Evolutionary conservation across 2,888 invertebrate genomes (phyloP), one percentile per base, ranked within the genome.

Genomic region (Drosophila vallismaia): DNA sequence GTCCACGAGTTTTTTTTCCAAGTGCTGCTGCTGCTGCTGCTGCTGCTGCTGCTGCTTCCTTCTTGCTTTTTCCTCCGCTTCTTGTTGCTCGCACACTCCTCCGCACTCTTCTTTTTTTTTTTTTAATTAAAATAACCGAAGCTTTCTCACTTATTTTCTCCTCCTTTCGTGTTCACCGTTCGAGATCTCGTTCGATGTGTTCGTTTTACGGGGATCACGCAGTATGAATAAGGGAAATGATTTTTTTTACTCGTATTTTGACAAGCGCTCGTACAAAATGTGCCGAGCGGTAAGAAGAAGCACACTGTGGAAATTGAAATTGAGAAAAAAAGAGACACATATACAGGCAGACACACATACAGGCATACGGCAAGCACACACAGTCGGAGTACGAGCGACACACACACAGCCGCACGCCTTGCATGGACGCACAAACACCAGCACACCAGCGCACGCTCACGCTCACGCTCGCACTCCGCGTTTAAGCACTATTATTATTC

Each of bases 191-290:
- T 40, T n/a, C 7, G n/a, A 19, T 42, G 40, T 42, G 24, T 36
- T 4, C 8, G 31, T 6, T 8, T 24, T 51, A 12, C 24, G 8
- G 26, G 8, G 46, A 66, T 56, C 56, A 6, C 46, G 24, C 6
- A 64, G 67, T 63, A 68, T 59, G 54, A 79, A 58, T 68, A 77
- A 68, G 69, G 81, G 66, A 84, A 80, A 80, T 72, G 1, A 70
- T 28, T 19, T 44, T 70, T 38, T 68, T 84, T 80, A 84, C 77
- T 84, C 84, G 80, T 86, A 80, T 80, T 81, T 86, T 86, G 75
- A 86, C 80, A 86, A 84, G 78, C 85, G 78, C 81, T 84, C 85
- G 80, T 81, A 86, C 78, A 86, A 86, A 81, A 81, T 81, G 81
- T 81, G 81, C 87, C 87, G 85, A 81, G 87, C 87, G 64, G 73